Conservation (phyloP, 2,888 invertebrate species). For the Scaptomyza parva region DNA sequence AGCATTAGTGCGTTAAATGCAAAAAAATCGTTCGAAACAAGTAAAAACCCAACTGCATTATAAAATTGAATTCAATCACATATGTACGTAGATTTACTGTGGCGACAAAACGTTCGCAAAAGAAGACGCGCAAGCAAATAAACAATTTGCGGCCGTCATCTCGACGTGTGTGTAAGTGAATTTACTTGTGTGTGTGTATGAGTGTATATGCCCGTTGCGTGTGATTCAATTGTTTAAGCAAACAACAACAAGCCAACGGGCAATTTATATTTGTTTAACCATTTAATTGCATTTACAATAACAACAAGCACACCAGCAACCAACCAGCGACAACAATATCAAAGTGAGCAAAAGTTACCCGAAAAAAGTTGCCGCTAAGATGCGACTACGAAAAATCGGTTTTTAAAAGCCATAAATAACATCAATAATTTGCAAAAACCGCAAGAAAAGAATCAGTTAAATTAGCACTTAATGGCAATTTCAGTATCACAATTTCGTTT, state of each 20-base stretch:
- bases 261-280: constrained; percentile 38
- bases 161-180: constrained; percentile 37
- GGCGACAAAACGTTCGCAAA: constrained; percentile 46
- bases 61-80: constrained; percentile 17
- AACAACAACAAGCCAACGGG: constrained; percentile 37
- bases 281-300: constrained; percentile 44
- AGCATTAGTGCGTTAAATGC: constrained; percentile 37
- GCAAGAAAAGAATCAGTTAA: constrained; percentile 17
- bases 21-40: constrained; percentile 21
- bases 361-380: constrained; percentile 24
- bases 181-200: constrained; percentile 15
- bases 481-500: constrained; percentile 14
- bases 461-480: constrained; percentile 26
- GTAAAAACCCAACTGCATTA: constrained; percentile 7
- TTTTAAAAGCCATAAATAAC: constrained; percentile 11
- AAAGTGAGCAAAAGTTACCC: constrained; percentile 6
- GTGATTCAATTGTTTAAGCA: constrained; percentile 68
- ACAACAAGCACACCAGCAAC: constrained; percentile 9
- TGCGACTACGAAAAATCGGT: constrained; percentile 15
- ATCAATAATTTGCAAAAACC: constrained; percentile 1
- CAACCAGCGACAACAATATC: neutral
- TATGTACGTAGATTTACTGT: constrained; percentile 19
- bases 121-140: constrained; percentile 54
- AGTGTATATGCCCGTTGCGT: constrained; percentile 42
- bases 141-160: constrained; percentile 56